These are phyloP conservation scores for Oreochromis niloticus DNA, from an alignment of 2,113 vertebrate genomes.

Conservation along the genomic window DNA sequence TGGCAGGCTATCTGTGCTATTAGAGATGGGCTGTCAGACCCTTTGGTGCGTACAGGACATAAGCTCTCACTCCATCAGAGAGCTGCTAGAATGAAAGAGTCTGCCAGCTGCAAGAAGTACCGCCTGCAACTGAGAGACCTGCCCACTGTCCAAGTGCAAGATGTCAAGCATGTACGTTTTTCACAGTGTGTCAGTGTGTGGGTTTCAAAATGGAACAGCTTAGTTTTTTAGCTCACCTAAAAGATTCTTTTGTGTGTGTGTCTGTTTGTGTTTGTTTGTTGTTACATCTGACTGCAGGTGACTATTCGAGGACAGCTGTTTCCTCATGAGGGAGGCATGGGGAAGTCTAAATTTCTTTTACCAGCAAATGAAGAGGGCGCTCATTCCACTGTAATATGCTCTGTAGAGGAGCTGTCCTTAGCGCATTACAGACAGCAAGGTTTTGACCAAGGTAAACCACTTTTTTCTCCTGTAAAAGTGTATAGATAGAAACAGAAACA, in stretches of 20 bases:
- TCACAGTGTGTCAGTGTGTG: not conserved
- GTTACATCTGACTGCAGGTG: slow-evolving; percentile 69
- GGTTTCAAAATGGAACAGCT: not conserved
- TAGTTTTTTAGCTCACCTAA: not conserved
- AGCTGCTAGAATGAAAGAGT: slow-evolving; percentile 81
- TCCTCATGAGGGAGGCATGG: slow-evolving; percentile 82
- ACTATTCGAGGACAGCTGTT: slow-evolving; percentile 90
- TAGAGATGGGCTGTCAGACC: slow-evolving; percentile 79
- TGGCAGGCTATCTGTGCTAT: slow-evolving; percentile 80
- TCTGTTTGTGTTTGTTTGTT: not conserved
- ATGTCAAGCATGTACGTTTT: slow-evolving; percentile 83
- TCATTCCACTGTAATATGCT: slow-evolving; percentile 80
- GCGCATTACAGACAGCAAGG: slow-evolving; percentile 81
- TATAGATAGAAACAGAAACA: not conserved
- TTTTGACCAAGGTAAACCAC: slow-evolving; percentile 84
- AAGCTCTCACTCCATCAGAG: slow-evolving; percentile 85
- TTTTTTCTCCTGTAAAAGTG: not conserved
- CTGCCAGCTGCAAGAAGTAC: slow-evolving; percentile 75
- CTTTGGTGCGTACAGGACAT: slow-evolving; percentile 82
- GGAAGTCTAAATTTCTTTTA: slow-evolving; percentile 86
- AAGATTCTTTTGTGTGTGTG: not conserved
- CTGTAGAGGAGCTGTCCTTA: slow-evolving; percentile 88
- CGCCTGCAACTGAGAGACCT: slow-evolving; percentile 70
- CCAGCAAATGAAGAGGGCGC: slow-evolving; percentile 51
- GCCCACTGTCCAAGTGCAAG: slow-evolving; percentile 73